Percentiles rank a stretch among this genome's conserved stretches.
These are phyloP conservation scores for Synanthedon formicaeformis DNA, from an alignment of 2,888 invertebrate genomes.

Conservation along the genomic window DNA sequence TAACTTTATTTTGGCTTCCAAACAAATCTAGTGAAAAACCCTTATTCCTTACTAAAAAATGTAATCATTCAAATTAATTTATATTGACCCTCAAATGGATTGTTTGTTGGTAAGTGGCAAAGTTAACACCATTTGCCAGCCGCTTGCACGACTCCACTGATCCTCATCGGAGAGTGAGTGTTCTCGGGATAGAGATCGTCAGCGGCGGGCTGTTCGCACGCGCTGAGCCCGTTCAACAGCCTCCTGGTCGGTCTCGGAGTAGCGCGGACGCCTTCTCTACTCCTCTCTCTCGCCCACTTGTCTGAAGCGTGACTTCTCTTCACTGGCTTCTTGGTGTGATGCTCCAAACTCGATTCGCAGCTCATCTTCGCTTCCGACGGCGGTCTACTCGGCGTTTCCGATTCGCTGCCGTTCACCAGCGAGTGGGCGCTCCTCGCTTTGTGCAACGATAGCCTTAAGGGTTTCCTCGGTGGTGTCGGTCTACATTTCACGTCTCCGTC, in stretches of 20 bases:
- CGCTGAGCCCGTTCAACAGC: slow-evolving; percentile 29
- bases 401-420: slow-evolving; percentile 59
- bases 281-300: slow-evolving; percentile 33
- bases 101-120: slow-evolving; percentile 1
- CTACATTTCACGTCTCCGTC: slow-evolving; percentile 64
- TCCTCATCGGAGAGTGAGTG: slow-evolving; percentile 23
- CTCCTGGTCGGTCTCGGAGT: slow-evolving; percentile 48
- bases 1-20: too few relatives aligned
- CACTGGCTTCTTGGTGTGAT: slow-evolving; percentile 71
- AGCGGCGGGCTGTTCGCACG: slow-evolving; percentile 30
- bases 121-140: slow-evolving; percentile 41
- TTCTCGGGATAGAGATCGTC: slow-evolving; percentile 51
- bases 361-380: slow-evolving; percentile 30
- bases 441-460: slow-evolving; percentile 83
- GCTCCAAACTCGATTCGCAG: slow-evolving; percentile 30
- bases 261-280: slow-evolving; percentile 37
- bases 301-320: slow-evolving; percentile 69
- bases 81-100: not conserved
- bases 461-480: slow-evolving; percentile 88
- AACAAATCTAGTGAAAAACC: too few relatives aligned
- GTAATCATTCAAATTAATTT: too few relatives aligned
- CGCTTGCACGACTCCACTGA: slow-evolving; percentile 18
- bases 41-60: too few relatives aligned
- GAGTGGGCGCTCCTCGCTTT: slow-evolving; percentile 86
- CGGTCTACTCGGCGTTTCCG: slow-evolving; percentile 50